These are phyloP conservation scores for Nasonovia ribisnigri DNA, from an alignment of 2,888 invertebrate species.

Conservation along the genomic window DNA sequence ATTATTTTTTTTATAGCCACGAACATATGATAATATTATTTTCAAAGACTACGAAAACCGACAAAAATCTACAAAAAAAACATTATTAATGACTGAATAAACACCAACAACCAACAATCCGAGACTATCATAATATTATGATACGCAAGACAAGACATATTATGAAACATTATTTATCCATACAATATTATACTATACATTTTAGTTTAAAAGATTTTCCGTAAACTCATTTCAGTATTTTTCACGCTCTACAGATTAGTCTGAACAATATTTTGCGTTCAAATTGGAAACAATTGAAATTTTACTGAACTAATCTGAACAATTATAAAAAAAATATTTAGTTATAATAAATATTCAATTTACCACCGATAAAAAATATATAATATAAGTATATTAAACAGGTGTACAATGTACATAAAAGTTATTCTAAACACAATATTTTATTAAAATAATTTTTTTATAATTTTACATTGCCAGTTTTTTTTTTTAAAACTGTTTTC, in stretches of 20 bases:
- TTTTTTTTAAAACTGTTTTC: background rate
- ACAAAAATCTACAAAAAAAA: too few species aligned
- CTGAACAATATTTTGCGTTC: background rate
- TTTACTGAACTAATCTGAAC: background rate
- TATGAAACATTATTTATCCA: background rate
- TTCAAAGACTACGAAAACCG: background rate
- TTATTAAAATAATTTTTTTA: background rate
- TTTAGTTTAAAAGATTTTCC: background rate
- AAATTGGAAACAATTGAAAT: background rate
- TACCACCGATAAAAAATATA: background rate
- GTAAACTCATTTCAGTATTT: background rate
- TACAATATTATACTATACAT: background rate
- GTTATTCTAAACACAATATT: background rate
- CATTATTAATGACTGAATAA: background rate
- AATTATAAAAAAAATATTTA: background rate
- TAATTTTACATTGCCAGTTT: background rate
- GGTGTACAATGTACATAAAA: background rate
- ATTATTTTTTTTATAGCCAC: background rate
- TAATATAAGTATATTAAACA: background rate
- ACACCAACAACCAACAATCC: background rate
- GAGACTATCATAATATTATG: background rate
- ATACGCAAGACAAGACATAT: background rate
- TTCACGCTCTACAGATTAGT: background rate
- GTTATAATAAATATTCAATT: background rate
- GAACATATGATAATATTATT: background rate